Base-by-base conservation (phyloP, 2,797 vertebrate genomes). In the Monodelphis domestica region DNA sequence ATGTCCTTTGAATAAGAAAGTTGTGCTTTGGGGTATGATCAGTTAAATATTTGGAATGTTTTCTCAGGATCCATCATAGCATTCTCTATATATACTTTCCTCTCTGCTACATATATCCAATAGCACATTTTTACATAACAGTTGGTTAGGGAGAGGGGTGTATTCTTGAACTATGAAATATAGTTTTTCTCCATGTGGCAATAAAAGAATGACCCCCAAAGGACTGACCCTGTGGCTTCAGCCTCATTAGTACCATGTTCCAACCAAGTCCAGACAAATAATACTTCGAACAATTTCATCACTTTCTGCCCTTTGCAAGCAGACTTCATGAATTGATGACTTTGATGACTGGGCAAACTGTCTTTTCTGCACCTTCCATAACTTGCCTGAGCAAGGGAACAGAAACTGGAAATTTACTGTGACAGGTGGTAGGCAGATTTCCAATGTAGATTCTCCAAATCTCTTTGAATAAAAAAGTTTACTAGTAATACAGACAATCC, bases 381-480 rank as follows among this genome's bases (percentile, higher is more conserved):
- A 78, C 38, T 95, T 96, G 15, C 38, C 91, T 93, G 45, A 88
- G 93, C 57, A 91, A 94, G 95, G 29, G 51, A 91, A 88, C 45
- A 92, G 55, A 93, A 95, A 94, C 84, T 92, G 33, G 54, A 95
- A 96, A 95, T 91, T 94, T 53, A 54, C 53, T 94, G 84, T 93
- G 92, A 94, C 70, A 26, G 96, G 59, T 90, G 91, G 56, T 94
- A 97, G 91, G 89, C 45, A 94, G 52, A 93, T 92, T 94, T 96
- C 88, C 84, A 89, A 89, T 24, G 89, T 51, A 93, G n/a, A 92
- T 87, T 88, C 30, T 87, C n/a, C 30, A 87, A n/a, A 93, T 87
- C 7, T n/a, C 24, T 90, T 53, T 53, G 70, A 4, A 88, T 45
- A 92, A 53, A n/a, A 12, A 84, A 45, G 38, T 78, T 78, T 7